Conservation (phyloP, 2,113 vertebrate species). For the Kobus ellipsiprymnus region DNA sequence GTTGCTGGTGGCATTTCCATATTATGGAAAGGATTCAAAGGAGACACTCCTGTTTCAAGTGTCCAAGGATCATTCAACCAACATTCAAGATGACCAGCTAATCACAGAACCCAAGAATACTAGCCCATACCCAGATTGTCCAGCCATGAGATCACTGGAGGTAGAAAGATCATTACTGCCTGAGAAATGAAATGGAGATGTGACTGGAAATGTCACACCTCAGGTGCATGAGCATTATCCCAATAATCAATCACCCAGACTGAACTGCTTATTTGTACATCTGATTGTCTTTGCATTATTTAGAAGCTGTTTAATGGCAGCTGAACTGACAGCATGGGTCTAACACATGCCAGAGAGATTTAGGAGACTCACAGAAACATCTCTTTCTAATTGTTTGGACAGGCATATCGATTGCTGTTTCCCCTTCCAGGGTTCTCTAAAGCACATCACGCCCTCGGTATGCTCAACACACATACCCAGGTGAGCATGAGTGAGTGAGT, state of each 20-base stretch:
- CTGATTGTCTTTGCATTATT: conserved; percentile 78
- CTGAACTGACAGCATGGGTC: conserved; percentile 44
- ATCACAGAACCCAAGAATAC: background rate
- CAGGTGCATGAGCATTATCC: conserved; percentile 71
- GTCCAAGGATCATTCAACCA: background rate
- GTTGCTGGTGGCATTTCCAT: background rate
- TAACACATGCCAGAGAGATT: conserved; percentile 63
- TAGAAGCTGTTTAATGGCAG: conserved; percentile 73
- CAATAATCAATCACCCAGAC: conserved; percentile 77
- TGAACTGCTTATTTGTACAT: conserved; percentile 75
- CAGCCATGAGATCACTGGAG: background rate
- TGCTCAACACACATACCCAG: background rate
- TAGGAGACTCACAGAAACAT: conserved; percentile 51
- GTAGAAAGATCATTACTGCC: background rate
- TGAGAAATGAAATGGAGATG: conserved; percentile 76
- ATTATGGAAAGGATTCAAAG: background rate
- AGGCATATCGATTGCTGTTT: conserved; percentile 49
- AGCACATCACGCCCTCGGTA: background rate
- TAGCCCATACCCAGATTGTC: background rate
- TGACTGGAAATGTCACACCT: conserved; percentile 65
- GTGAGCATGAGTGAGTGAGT: background rate
- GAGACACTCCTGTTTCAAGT: background rate
- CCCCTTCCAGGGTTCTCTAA: conserved; percentile 8
- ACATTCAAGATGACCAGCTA: background rate
- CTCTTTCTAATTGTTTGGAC: conserved; percentile 72